These are phyloP conservation scores for Hydrophis major DNA, from an alignment of 2,797 vertebrate genomes.

Conservation along the genomic window DNA sequence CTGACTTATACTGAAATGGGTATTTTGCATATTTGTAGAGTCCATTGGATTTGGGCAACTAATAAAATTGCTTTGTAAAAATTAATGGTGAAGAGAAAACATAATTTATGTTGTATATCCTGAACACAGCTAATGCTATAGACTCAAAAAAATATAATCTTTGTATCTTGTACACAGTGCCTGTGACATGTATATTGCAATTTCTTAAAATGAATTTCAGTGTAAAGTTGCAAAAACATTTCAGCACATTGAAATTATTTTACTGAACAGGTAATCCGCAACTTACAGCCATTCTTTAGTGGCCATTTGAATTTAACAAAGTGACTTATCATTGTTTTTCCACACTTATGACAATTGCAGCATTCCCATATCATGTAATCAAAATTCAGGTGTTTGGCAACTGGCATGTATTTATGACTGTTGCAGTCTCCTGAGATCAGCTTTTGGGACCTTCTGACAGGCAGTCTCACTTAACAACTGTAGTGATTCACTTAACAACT, in stretches of 20 bases:
- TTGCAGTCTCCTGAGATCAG: too few species aligned
- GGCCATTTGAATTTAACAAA: too few species aligned
- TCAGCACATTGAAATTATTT: not conserved
- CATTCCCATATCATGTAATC: too few species aligned
- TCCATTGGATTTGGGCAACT: not conserved
- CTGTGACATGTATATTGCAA: not conserved
- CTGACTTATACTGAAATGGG: not conserved
- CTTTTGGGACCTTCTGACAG: too few species aligned
- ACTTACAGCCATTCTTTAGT: too few species aligned
- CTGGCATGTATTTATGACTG: too few species aligned
- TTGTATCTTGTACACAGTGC: not conserved
- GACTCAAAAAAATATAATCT: not conserved
- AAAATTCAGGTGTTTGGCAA: too few species aligned
- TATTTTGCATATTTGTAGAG: not conserved
- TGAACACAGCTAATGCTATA: not conserved
- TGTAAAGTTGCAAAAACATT: not conserved
- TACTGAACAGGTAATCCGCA: not conserved
- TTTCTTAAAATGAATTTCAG: not conserved
- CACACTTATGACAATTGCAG: too few species aligned
- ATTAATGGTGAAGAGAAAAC: not conserved
- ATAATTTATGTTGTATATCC: not conserved
- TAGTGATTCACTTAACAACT: too few species aligned
- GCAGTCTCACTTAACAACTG: too few species aligned
- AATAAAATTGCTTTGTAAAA: not conserved
- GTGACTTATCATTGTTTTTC: too few species aligned